Evolutionary conservation across 1,140 invertebrate genomes (phyloP), one percentile per base, ranked within the genome.

Genomic region (Physella acuta): DNA sequence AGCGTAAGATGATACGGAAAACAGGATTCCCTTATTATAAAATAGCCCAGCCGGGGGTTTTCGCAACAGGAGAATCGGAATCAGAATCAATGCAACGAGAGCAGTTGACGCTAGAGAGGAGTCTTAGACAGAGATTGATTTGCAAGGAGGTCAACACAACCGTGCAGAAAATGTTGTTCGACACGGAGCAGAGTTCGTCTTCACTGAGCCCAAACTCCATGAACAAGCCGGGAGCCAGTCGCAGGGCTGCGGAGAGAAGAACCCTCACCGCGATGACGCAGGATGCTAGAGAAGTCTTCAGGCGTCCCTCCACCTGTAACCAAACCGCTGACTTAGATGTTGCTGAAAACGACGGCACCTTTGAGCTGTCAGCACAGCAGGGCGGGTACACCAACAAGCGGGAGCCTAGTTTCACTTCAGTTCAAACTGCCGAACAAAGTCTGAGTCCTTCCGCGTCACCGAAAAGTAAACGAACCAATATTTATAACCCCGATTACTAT

Each of bases 131-230:
- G 44, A 28, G 30, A 31, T 3, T 64, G 1, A 64, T 64, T n/a
- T 30, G 51, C 30, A 64, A 53, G 33, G 62, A 64, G 28, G 49
- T 64, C 3, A 64, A 64, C 44, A 33, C 39, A 1, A 20, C 51
- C n/a, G 62, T 64, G 34, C 62, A 53, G 1, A 64, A 36, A 30
- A 11, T 64, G 2, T 30, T 64, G 1, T 52, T 53, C 37, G 62
- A 64, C 44, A 51, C 62, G 20, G 62, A 64, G 30, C 39, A 28
- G 31, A 64, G 62, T 33, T 64, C 62, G 2, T 64, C 62, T 36
- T 64, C 62, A 17, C 39, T 5, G 5, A 64, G 44, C n/a, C 62
- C 44, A 52, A 49, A 39, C 1, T 51, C 34, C 28, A 49, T 28
- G 33, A 28, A 31, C 2, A 61, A 61, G 28, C 28, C 39, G 8